These are phyloP conservation scores for Drosophila insularis DNA, from an alignment of 1,140 invertebrate species.

Conservation along the genomic window DNA sequence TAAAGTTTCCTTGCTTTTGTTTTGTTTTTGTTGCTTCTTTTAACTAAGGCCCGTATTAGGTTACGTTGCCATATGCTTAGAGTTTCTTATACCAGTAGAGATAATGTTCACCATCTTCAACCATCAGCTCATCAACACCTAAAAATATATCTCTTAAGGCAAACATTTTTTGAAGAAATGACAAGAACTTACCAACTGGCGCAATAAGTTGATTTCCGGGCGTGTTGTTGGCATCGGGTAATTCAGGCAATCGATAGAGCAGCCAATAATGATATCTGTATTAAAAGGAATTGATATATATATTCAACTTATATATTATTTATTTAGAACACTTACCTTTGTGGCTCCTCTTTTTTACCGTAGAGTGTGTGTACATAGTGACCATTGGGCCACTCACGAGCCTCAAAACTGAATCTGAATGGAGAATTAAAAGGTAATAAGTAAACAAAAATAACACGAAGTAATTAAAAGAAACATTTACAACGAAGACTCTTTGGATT, in stretches of 20 bases:
- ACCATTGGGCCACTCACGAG: constrained; percentile 94
- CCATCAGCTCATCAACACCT: constrained; percentile 92
- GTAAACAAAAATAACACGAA: neutral
- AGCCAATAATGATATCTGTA: constrained; percentile 92
- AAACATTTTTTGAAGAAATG: too few species aligned
- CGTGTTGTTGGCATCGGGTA: constrained; percentile 89
- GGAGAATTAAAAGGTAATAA: neutral
- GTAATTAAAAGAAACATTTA: neutral
- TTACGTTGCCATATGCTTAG: constrained; percentile 83
- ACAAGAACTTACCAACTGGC: constrained; percentile 87
- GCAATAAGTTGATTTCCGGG: constrained; percentile 92
- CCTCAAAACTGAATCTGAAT: constrained; percentile 86
- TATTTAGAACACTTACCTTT: constrained; percentile 83
- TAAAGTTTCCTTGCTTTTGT: constrained; percentile 6
- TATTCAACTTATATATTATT: too few species aligned
- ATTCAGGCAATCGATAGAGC: constrained; percentile 89
- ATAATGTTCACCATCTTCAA: constrained; percentile 92
- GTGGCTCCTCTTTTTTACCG: constrained; percentile 92
- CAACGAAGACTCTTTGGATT: too few species aligned
- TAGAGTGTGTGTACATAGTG: constrained; percentile 94
- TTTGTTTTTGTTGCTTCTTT: constrained; percentile 56
- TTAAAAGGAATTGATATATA: neutral
- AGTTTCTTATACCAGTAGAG: constrained; percentile 96
- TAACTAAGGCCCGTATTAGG: constrained; percentile 65
- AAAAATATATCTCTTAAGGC: constrained; percentile 21